These are phyloP conservation scores for Galeopsomyia nigrocyanea DNA, from an alignment of 2,888 invertebrate genomes.

Conservation along the genomic window DNA sequence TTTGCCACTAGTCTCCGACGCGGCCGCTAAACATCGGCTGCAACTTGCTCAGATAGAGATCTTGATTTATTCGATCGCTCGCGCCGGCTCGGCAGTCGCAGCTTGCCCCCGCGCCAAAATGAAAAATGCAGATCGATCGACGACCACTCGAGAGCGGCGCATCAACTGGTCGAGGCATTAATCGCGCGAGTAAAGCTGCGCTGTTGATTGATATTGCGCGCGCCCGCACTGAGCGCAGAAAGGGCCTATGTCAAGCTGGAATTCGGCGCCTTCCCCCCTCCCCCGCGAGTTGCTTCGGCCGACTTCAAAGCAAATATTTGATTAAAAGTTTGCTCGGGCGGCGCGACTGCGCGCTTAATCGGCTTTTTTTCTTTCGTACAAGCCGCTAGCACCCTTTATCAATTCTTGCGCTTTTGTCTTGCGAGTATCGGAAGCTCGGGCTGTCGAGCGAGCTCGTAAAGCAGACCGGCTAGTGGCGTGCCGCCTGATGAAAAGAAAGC, in stretches of 20 bases:
- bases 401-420: background rate
- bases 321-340: constrained; percentile 43
- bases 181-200: too few species aligned
- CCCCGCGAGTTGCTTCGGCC: too few species aligned
- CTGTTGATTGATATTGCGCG: too few species aligned
- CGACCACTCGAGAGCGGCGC: too few species aligned
- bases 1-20: constrained; percentile 8
- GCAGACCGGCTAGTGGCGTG: constrained; percentile 18
- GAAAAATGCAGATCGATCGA: constrained; percentile 31
- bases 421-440: too few species aligned
- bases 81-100: constrained; percentile 24
- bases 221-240: too few species aligned
- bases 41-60: constrained; percentile 46
- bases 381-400: too few species aligned
- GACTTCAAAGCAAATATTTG: constrained; percentile 48
- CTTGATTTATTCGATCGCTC: constrained; percentile 46
- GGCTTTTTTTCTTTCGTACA: constrained; percentile 19
- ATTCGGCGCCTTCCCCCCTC: constrained; percentile 1
- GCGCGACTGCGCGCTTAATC: constrained; percentile 31
- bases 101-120: constrained; percentile 29
- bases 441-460: constrained; percentile 35
- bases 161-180: too few species aligned
- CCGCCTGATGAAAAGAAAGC: constrained; percentile 43
- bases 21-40: constrained; percentile 40
- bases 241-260: constrained; percentile 5